Base-by-base conservation (phyloP, 2,888 invertebrate genomes). In the Sicus ferrugineus region DNA sequence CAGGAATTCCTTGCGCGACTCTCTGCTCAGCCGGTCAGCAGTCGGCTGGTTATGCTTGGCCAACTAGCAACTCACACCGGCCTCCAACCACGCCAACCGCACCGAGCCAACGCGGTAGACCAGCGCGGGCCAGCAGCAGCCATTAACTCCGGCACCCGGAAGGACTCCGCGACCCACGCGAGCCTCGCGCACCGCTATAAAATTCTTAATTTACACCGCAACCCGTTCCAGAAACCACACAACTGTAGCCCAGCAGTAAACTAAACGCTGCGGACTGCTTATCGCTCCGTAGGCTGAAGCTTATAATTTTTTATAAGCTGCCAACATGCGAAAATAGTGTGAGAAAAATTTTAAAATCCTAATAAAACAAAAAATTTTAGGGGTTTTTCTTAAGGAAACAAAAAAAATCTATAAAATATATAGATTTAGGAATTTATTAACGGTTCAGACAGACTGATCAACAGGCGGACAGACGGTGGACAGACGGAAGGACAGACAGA, bases 251-350 rank as follows among this genome's bases (percentile, higher is more conserved):
- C 59, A 38, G 46, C n/a, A 46, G 46, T 30, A 30, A 26, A 11
- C 30, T 23, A 16, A 19, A 23, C 14, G 21, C 23, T 21, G 34
- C 23, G 38, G 54, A 52, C 16, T 52, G 52, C 65, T 65, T 65
- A 65, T 65, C 65, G 54, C 38, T 23, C 21, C 34, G 38, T 31
- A 34, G n/a, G 28, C 48, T 63, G 19, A 63, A 21, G 48, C 31
- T 63, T 31, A 48, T 48, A 62, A 46, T 48, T 75, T 77, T 78
- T 83, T 81, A 81, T 80, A 82, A 80, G 81, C 77, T 79, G 79
- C 77, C 78, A 83, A 81, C 81, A 83, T 81, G 83, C 83, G 77
- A 81, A 83, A 80, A n/a, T n/a, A n/a, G n/a, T n/a, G n/a, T n/a
- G n/a, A n/a, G n/a, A n/a, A n/a, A n/a, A n/a, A n/a, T n/a, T n/a